Conservation (phyloP, 2,113 vertebrate genomes). For the Ailurus styani region DNA sequence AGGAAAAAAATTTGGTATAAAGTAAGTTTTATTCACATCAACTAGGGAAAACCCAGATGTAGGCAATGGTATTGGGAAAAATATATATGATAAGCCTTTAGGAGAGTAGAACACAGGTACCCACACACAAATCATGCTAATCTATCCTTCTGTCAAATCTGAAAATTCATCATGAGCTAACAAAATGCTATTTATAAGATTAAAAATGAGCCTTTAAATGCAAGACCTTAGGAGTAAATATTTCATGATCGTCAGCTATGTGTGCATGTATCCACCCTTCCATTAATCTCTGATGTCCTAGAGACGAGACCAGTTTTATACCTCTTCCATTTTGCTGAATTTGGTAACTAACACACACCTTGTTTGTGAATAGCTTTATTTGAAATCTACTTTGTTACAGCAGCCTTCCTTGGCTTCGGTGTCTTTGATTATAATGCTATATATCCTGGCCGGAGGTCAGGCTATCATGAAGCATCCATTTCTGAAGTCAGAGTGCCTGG, state of each 20-base stretch:
- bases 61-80: neutral
- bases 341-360: neutral
- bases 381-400: neutral
- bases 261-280: neutral
- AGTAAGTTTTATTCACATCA: neutral
- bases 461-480: neutral
- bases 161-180: neutral
- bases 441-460: fast-evolving
- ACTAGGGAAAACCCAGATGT: neutral
- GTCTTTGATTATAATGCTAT: neutral
- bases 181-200: neutral
- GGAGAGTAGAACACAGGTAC: neutral
- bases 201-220: neutral
- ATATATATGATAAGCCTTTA: neutral
- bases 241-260: neutral
- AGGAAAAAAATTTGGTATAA: neutral
- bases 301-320: neutral
- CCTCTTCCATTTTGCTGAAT: neutral
- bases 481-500: neutral
- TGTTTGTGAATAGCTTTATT: neutral
- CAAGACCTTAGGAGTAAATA: neutral
- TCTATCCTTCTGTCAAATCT: neutral
- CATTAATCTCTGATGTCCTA: neutral
- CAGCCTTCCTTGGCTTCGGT: neutral
- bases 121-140: neutral